phyloP scores from a whole-genome alignment of 2,113 vertebrate species.

The Hylia prasina region DNA sequence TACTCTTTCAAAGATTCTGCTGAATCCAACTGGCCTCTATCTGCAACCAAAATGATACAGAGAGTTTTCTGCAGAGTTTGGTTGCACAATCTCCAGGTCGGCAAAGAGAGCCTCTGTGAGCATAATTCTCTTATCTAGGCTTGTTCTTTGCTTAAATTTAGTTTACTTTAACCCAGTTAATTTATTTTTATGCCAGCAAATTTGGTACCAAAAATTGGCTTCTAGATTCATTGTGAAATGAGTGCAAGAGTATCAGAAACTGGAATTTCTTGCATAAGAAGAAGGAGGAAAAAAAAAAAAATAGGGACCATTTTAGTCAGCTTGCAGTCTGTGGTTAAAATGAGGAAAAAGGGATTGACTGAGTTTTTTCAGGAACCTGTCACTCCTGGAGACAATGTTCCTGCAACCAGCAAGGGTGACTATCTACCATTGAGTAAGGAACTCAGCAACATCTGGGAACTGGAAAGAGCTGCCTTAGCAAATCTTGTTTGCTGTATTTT shows the following conservation, averaged over 20 bases:
- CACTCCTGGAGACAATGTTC: not conserved
- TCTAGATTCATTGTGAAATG: not conserved
- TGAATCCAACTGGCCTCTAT: not conserved
- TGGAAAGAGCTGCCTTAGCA: not conserved
- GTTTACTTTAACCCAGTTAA: not conserved
- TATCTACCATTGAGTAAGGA: not conserved
- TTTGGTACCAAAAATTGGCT: not conserved
- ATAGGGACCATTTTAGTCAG: not conserved
- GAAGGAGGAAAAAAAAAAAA: not conserved
- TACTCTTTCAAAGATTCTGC: not conserved
- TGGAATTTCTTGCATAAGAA: not conserved
- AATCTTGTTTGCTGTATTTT: not conserved
- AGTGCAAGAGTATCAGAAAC: not conserved
- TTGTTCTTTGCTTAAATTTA: not conserved
- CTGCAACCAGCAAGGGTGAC: not conserved
- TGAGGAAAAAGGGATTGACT: not conserved
- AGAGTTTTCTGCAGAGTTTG: not conserved
- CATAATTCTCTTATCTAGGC: not conserved
- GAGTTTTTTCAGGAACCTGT: not conserved
- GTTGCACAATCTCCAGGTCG: not conserved
- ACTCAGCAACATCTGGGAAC: not conserved
- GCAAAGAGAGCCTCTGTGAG: not conserved
- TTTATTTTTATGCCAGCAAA: not conserved
- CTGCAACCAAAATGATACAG: not conserved
- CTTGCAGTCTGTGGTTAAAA: not conserved